phyloP scores from a whole-genome alignment of 2,888 invertebrate genomes.

The Epinotia bilunana region DNA sequence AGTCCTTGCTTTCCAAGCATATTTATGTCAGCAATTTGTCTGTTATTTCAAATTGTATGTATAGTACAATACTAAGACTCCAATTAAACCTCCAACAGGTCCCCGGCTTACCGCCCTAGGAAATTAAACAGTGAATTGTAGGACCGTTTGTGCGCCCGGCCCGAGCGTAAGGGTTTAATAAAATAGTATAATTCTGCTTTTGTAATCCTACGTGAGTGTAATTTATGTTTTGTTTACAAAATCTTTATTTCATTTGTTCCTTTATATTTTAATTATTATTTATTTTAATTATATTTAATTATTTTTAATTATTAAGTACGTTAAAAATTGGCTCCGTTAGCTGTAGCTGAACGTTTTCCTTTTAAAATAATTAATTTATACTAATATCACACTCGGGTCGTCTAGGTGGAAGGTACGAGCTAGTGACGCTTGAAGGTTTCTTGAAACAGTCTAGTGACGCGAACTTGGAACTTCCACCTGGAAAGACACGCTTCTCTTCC shows the following conservation, averaged over 20 bases:
- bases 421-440: too few species aligned
- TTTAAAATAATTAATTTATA: background rate
- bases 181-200: conserved; percentile 12
- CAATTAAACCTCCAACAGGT: background rate
- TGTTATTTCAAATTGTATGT: background rate
- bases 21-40: background rate
- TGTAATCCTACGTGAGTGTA: conserved; percentile 2
- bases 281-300: too few species aligned
- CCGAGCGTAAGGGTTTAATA: background rate
- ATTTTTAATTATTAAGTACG: too few species aligned
- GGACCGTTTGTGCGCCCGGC: background rate
- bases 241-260: background rate
- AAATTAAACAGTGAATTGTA: conserved; percentile 13
- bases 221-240: conserved; percentile 1
- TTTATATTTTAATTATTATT: background rate
- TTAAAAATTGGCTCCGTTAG: too few species aligned
- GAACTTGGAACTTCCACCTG: too few species aligned
- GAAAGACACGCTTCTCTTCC: too few species aligned
- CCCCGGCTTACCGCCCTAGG: background rate
- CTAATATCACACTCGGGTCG: too few species aligned
- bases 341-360: background rate
- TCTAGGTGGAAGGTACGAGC: too few species aligned
- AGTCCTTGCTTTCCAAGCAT: background rate
- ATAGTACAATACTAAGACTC: background rate
- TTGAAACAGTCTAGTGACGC: too few species aligned